Percentiles rank a stretch among this genome's conserved stretches.
These are phyloP conservation scores for Punctoribates punctum DNA, from an alignment of 2,888 invertebrate genomes.

Conservation along the genomic window DNA sequence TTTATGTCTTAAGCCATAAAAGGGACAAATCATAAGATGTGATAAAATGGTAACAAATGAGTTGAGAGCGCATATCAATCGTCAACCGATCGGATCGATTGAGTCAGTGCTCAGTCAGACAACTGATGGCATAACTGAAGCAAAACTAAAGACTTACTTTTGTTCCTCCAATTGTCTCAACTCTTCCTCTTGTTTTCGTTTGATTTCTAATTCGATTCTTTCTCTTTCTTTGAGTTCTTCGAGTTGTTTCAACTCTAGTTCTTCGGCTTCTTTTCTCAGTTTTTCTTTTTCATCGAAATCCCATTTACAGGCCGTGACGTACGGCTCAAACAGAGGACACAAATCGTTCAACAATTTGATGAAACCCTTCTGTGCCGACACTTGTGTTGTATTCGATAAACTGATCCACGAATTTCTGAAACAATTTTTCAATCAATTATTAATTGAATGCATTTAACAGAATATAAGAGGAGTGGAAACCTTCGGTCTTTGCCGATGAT, in stretches of 20 bases:
- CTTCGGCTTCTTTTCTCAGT: slow-evolving; percentile 52
- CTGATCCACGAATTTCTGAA: slow-evolving; percentile 81
- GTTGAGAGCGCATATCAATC: not conserved
- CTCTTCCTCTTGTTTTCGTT: slow-evolving; percentile 51
- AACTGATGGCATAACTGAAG: slow-evolving; percentile 30
- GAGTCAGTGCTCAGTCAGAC: not conserved
- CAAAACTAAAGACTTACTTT: slow-evolving; percentile 47
- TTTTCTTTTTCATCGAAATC: slow-evolving; percentile 73
- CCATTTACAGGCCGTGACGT: slow-evolving; percentile 82
- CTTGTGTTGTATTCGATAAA: slow-evolving; percentile 75
- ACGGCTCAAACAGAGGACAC: slow-evolving; percentile 86
- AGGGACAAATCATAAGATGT: not conserved
- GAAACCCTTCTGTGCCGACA: slow-evolving; percentile 88
- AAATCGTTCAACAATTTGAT: slow-evolving; percentile 77
- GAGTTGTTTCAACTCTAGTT: slow-evolving; percentile 61
- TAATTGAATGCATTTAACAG: slow-evolving; percentile 15
- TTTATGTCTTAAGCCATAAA: no score
- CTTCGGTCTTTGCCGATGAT: slow-evolving; percentile 89
- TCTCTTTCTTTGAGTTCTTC: slow-evolving; percentile 55
- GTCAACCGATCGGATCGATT: not conserved
- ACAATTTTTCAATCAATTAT: slow-evolving; percentile 23
- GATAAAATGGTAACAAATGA: slow-evolving; percentile 27
- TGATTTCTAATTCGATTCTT: slow-evolving; percentile 53
- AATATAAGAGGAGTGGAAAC: slow-evolving; percentile 51
- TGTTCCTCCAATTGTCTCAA: slow-evolving; percentile 50